Evolutionary conservation across 2,797 vertebrate species (phyloP).

Genomic region (Sebastes taczanowskii): DNA sequence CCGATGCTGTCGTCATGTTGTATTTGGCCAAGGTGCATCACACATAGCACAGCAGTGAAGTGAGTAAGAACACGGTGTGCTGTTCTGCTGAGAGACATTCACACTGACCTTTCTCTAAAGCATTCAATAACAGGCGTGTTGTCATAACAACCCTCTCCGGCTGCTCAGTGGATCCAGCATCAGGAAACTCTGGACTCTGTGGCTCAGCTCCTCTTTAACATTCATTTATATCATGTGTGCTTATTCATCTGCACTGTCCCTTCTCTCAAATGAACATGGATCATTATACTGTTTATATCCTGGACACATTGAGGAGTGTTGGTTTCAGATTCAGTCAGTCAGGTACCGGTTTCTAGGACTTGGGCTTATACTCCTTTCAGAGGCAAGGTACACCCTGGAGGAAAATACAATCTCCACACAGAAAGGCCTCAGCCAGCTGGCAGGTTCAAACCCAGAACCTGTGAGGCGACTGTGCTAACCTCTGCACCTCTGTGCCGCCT

Average conservation of each 20-base stretch:
- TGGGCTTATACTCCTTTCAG: neutral
- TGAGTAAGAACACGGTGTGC: conserved; percentile 18
- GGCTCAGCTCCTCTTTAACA: neutral
- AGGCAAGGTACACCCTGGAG: no score
- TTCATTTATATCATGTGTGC: neutral
- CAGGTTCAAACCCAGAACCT: no score
- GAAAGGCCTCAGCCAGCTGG: no score
- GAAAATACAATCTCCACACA: neutral
- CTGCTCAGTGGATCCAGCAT: neutral
- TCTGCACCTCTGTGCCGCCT: no score
- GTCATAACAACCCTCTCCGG: conserved; percentile 25
- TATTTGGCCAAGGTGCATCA: neutral
- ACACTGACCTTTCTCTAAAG: conserved; percentile 29
- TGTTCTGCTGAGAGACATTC: conserved; percentile 15
- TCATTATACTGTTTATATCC: neutral
- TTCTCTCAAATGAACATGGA: neutral
- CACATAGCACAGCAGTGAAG: neutral
- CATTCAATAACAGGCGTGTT: conserved; percentile 10
- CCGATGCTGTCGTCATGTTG: conserved; percentile 3
- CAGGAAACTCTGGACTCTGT: neutral
- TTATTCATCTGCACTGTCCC: neutral
- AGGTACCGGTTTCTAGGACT: neutral
- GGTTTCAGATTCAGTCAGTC: neutral
- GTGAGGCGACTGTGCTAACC: no score
- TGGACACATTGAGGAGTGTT: neutral